These are phyloP conservation scores for Cryptoblepharus egeriae DNA, from an alignment of 2,797 vertebrate genomes.

Conservation along the genomic window DNA sequence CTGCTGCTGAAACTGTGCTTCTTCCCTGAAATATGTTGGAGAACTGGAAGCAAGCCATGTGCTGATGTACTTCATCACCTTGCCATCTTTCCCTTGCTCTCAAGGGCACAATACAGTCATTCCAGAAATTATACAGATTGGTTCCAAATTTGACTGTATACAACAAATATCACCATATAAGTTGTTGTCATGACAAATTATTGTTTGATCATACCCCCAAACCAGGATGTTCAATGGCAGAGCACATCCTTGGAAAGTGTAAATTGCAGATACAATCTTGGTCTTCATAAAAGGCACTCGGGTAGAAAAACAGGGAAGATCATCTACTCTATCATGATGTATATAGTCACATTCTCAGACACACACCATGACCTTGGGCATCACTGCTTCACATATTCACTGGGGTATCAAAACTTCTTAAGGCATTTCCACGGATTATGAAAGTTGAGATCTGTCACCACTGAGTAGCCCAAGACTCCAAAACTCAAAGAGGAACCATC, in stretches of 20 bases:
- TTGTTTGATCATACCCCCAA: not conserved
- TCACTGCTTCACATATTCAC: not conserved
- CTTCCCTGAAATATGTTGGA: no score
- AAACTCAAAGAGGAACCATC: no score
- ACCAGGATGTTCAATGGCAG: not conserved
- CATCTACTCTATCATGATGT: not conserved
- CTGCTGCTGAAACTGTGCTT: no score
- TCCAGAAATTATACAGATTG: not conserved
- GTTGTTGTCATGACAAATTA: not conserved
- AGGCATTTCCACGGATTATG: no score
- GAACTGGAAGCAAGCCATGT: not conserved
- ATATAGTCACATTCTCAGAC: not conserved
- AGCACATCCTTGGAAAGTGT: no score
- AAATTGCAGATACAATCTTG: not conserved
- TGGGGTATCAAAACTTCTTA: no score
- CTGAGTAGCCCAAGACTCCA: no score
- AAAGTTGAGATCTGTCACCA: no score
- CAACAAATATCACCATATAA: no score
- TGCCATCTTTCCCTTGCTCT: not conserved
- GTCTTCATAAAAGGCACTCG: not conserved
- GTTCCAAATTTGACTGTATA: no score
- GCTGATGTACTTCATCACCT: not conserved
- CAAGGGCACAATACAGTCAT: not conserved
- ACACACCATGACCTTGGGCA: not conserved
- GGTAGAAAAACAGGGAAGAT: not conserved